Evolutionary conservation across 2,888 invertebrate species (phyloP).

Genomic region (Bruchidius siliquastri): DNA sequence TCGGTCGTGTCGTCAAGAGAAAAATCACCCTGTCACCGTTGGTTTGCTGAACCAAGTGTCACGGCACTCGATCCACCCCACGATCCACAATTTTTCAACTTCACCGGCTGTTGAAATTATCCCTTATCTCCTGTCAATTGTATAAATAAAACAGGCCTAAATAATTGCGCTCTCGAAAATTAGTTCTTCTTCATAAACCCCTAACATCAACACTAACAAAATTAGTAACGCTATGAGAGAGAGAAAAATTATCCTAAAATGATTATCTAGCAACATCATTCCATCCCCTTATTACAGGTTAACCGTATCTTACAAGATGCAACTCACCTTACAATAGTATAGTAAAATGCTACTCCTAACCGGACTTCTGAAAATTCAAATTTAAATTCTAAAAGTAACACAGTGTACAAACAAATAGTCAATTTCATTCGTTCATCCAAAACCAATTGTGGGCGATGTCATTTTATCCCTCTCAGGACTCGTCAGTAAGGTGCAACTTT

Average conservation of each 20-base stretch:
- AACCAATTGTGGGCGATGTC: no score
- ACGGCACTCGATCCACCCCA: slow-evolving; percentile 17
- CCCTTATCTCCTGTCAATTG: slow-evolving; percentile 23
- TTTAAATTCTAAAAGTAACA: no score
- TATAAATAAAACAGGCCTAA: slow-evolving; percentile 18
- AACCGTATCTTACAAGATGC: no score
- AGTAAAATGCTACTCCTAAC: no score
- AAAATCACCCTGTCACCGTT: slow-evolving; percentile 28
- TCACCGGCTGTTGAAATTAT: slow-evolving; percentile 23
- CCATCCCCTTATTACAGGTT: no score
- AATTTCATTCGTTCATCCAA: no score
- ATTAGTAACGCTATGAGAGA: not conserved
- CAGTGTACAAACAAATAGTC: no score
- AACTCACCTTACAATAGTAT: no score
- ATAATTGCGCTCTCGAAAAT: slow-evolving; percentile 18
- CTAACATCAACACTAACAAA: not conserved
- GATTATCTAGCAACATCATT: no score
- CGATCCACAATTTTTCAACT: slow-evolving; percentile 20
- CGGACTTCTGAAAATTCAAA: no score
- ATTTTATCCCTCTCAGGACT: no score
- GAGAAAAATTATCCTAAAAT: not conserved
- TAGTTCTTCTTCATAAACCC: slow-evolving; percentile 7
- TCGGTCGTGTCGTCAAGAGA: slow-evolving; percentile 11
- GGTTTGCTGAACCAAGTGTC: slow-evolving; percentile 29
- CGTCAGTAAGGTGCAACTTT: no score